Evolutionary conservation across 1,140 invertebrate genomes (phyloP), one percentile per base, ranked within the genome.

Genomic region (Bombyx mori): DNA sequence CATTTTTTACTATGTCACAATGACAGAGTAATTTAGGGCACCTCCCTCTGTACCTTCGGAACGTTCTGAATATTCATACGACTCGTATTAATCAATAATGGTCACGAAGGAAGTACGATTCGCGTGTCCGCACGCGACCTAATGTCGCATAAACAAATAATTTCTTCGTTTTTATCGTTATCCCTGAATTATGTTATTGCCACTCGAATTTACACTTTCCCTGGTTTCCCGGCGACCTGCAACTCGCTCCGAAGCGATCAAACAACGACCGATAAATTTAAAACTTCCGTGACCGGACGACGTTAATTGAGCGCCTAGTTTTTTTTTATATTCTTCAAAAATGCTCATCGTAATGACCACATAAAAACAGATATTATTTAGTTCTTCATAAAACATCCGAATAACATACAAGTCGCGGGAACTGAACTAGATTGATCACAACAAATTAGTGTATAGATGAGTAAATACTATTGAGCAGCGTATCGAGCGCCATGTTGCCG

Each of bases 21-120:
- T 86, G 82, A 86, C 79, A 86, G 78, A 69, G 73, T 83, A 81
- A 86, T 86, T 83, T 81, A 82, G 76, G 81, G 76, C 82, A 73
- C 69, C 50, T 93, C 95, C 64, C 94, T 94, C 53, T 18, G 90
- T 96, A 26, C 96, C 96, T 73, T 95, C 94, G 45, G 95, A 97
- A 86, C 93, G 93, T 47, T 94, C 68, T 86, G 83, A 86, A 86
- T 85, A 86, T 86, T 86, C 82, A 86, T 86, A 83, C 70, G 75
- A 70, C 75, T 79, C 26, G 79, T 79, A 82, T 81, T 76, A 83
- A 86, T 86, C 82, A 83, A 86, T 86, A 86, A 82, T 74, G 63
- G 69, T 73, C 68, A 77, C 75, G 78, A 73, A 79, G 74, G 77
- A 64, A 77, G 79, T 82, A 81, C 75, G 81, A 83, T 86, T 84